Evolutionary conservation across 2,888 invertebrate genomes (phyloP).

Genomic region (Aspidapion aeneum): DNA sequence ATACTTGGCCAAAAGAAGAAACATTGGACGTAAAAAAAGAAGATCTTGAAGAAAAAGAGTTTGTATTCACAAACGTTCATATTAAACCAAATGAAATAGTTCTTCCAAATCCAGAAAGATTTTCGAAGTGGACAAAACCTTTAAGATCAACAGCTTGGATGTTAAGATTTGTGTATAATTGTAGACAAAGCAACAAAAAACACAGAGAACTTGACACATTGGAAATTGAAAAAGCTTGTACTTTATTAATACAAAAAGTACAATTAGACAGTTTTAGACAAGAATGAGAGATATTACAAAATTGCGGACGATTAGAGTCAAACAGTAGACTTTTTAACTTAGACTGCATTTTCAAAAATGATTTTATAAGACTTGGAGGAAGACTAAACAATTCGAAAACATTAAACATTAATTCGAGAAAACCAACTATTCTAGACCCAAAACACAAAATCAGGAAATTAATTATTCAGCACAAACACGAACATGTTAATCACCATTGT

Average conservation of each 20-base stretch:
- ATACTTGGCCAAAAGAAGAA: not conserved
- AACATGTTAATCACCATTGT: conserved; percentile 1
- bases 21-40: not conserved
- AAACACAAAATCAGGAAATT: conserved; percentile 4
- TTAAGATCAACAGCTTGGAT: conserved; percentile 2
- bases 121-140: conserved; percentile 5
- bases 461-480: conserved; percentile 1
- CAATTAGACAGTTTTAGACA: not conserved
- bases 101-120: not conserved
- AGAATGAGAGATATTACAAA: not conserved
- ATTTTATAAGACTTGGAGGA: not conserved
- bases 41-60: not conserved
- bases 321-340: not conserved
- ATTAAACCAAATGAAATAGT: not conserved
- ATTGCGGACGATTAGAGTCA: not conserved
- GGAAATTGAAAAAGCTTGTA: not conserved
- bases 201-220: not conserved
- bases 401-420: not conserved
- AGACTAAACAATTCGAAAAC: not conserved
- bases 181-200: not conserved
- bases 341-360: not conserved
- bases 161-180: not conserved
- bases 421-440: not conserved
- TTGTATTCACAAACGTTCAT: not conserved
- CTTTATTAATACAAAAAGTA: not conserved